Percentiles rank a stretch among this genome's conserved stretches.
Conservation (phyloP, 1,140 invertebrate genomes). For the Diploscapter pachys region DNA sequence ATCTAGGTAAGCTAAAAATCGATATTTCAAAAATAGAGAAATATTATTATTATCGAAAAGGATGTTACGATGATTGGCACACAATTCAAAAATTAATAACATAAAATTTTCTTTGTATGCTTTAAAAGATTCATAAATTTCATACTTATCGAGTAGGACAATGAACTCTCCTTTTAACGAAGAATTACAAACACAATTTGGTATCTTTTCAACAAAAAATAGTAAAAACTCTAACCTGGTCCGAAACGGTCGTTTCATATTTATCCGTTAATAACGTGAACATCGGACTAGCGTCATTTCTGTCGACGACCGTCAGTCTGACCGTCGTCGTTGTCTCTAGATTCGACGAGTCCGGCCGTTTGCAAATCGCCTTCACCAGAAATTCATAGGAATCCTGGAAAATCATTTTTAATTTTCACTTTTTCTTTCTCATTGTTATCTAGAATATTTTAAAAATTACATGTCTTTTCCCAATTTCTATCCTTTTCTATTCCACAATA, state of each 20-base stretch:
- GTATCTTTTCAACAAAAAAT: neutral
- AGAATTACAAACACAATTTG: neutral
- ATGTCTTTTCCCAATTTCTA: constrained; percentile 6
- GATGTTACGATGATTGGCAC: no score
- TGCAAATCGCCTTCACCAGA: constrained; percentile 38
- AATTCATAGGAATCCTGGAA: constrained; percentile 41
- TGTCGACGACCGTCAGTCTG: constrained; percentile 30
- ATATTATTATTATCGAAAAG: no score
- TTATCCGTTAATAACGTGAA: constrained; percentile 24
- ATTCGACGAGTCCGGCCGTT: constrained; percentile 29
- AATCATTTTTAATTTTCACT: constrained; percentile 20
- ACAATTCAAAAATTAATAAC: neutral
- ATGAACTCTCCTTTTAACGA: neutral
- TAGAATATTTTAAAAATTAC: neutral
- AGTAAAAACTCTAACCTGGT: constrained; percentile 11
- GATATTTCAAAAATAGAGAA: no score
- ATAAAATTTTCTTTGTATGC: neutral
- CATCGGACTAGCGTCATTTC: constrained; percentile 36
- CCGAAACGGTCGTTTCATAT: constrained; percentile 26
- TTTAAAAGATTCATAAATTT: neutral
- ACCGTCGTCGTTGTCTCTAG: constrained; percentile 37
- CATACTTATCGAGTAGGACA: neutral
- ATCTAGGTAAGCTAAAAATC: no score
- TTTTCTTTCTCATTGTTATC: constrained; percentile 9
- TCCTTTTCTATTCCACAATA: neutral